Evolutionary conservation across 2,113 vertebrate species (phyloP), one percentile per base, ranked within the genome.

Genomic region (Stegostoma tigrinum): DNA sequence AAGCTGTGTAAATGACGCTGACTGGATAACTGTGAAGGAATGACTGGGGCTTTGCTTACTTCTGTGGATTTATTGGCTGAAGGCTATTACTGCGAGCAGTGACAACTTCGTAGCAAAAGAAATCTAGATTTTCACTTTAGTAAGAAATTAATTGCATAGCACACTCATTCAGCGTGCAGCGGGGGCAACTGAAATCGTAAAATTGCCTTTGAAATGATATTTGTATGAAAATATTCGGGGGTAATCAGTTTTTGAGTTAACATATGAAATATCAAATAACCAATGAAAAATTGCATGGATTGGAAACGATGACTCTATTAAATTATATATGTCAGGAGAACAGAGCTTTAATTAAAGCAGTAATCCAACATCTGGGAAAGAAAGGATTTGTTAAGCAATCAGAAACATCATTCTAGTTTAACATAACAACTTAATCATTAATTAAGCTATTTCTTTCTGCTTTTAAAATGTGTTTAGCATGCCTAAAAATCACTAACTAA

Each of bases 1-100:
- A 68, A 68, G 66, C 94, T 3, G 67, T 70, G 67, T 72, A 52
- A 95, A 68, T 70, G 67, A 30, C 21, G 24, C 94, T 95, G 89
- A n/a, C 89, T 66, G 94, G 42, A 61, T 52, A 72, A 95, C 94
- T 95, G 93, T 95, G 94, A 95, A 95, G 94, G 38, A 70, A 70
- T 45, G 52, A 27, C 67, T 45, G 27, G 8, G 38, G 67, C 24
- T 23, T 52, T 95, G 38, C 45, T 95, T 72, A 52, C 68, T 30
- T 15, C 68, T 52, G 15, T 75, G 67, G 94, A 95, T 70, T 72
- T 95, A 42, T 95, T 95, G 67, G 66, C 66, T 21, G 42, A 38
- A 95, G 45, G 67, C 15, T 30, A 48, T 95, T 95, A 75, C 42
- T 95, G 94, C 45, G 23, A 68, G 66, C 93, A 70, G 67, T n/a